Evolutionary conservation across 2,888 invertebrate species (phyloP), one percentile per base, ranked within the genome.

Genomic region (Cephus rjabovi): DNA sequence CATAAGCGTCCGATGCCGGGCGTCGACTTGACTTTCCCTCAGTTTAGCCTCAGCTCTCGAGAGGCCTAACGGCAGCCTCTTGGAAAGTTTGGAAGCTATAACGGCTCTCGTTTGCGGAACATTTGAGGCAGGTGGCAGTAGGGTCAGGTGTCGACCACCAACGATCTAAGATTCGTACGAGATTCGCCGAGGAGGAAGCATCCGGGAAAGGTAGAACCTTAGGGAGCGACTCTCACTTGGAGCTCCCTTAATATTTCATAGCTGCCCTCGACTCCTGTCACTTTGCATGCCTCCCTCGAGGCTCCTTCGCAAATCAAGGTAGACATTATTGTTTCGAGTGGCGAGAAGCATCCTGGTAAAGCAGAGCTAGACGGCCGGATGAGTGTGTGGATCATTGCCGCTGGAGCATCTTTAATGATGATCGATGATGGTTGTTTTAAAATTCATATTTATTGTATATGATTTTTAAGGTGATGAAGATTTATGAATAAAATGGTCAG

Each of bases 211-310:
- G 75, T 74, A 73, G n/a, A 56, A 34, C 74, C 81, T 83, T 77
- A 77, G 84, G 84, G 84, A 85, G 77, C 83, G 82, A 83, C 83
- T 83, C 78, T 34, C 75, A 74, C 77, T 56, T 76, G 74, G 78
- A 76, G 71, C 71, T 79, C 79, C 75, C 81, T 81, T 81, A 86
- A 86, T 85, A 85, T 84, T 85, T 86, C 81, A 83, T 84, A 82
- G 81, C 80, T 77, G 79, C 80, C 79, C 79, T 80, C 75, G 75
- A 73, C 69, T 68, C 37, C 76, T 73, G 70, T 68, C 76, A 76
- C 73, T 31, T 76, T 73, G 74, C 31, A 37, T 74, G 12, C 73
- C 34, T 74, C 77, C 74, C 77, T 34, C 33, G 77, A 77, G 77
- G 35, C 74, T 34, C 77, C 35, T 77, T 77, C 68, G 73, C 77